These are phyloP conservation scores for Drosophila koepferae DNA, from an alignment of 2,888 invertebrate genomes.

Conservation along the genomic window DNA sequence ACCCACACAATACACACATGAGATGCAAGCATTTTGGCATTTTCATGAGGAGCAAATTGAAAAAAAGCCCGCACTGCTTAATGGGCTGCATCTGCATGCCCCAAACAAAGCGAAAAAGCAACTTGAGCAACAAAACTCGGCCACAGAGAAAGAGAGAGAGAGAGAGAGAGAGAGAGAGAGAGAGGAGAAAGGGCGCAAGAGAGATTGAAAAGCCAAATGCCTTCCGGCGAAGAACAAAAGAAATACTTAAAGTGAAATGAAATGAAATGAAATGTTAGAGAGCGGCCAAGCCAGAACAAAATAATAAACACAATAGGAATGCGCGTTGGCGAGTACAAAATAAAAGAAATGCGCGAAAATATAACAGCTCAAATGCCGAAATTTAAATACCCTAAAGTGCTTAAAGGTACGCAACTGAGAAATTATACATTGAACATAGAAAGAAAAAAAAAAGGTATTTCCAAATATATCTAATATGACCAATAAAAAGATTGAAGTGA, in stretches of 20 bases:
- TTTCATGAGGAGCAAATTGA: constrained; percentile 29
- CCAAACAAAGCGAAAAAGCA: constrained; percentile 46
- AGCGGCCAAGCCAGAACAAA: constrained; percentile 39
- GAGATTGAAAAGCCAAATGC: constrained; percentile 61
- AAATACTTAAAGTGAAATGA: constrained; percentile 38
- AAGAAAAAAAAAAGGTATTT: neutral
- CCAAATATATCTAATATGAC: neutral
- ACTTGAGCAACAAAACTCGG: constrained; percentile 33
- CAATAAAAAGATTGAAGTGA: neutral
- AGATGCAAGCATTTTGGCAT: constrained; percentile 35
- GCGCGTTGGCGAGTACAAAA: constrained; percentile 35
- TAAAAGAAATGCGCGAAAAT: neutral
- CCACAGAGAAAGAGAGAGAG: neutral
- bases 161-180: neutral
- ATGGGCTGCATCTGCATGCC: constrained; percentile 52
- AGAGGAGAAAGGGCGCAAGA: neutral
- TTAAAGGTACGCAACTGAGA: neutral
- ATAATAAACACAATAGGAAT: constrained; percentile 61
- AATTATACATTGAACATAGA: neutral
- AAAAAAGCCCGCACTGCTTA: constrained; percentile 31
- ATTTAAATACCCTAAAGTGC: constrained; percentile 21
- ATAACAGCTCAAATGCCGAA: constrained; percentile 8
- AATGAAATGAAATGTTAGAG: constrained; percentile 37
- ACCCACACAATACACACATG: neutral
- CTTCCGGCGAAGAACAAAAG: constrained; percentile 43